phyloP scores from a whole-genome alignment of 2,888 invertebrate genomes.

The Drosophila basisetae region DNA sequence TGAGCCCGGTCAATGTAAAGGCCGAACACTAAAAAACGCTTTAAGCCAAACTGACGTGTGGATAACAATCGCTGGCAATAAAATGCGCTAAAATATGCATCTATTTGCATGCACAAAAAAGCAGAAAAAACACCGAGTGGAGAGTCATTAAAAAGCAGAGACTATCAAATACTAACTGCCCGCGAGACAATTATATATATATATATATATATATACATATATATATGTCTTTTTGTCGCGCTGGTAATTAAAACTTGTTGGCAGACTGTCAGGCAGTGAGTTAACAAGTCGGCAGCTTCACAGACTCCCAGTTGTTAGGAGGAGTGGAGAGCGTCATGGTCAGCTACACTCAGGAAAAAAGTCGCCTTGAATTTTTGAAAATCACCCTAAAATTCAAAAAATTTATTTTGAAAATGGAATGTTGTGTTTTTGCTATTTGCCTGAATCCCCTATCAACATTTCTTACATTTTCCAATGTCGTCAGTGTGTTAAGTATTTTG shows the following conservation, averaged over 20 bases:
- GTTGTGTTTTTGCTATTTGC: not conserved
- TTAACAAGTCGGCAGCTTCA: slow-evolving; percentile 80
- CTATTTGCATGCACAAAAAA: slow-evolving; percentile 46
- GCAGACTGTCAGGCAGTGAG: slow-evolving; percentile 80
- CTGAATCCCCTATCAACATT: not conserved
- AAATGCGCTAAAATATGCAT: slow-evolving; percentile 57
- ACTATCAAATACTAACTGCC: slow-evolving; percentile 73
- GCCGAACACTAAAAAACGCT: slow-evolving; percentile 21
- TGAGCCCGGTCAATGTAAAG: not conserved
- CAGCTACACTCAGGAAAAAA: not conserved
- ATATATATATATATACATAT: not conserved
- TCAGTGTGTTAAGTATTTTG: not conserved
- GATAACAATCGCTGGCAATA: slow-evolving; percentile 67
- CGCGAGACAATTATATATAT: slow-evolving; percentile 40
- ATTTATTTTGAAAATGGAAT: not conserved
- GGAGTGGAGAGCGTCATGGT: not conserved
- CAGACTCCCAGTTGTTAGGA: slow-evolving; percentile 16
- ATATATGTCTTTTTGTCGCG: slow-evolving; percentile 25
- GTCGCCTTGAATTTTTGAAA: not conserved
- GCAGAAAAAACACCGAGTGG: slow-evolving; percentile 15
- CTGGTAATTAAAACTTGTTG: slow-evolving; percentile 80
- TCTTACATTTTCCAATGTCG: not conserved
- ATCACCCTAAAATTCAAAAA: not conserved
- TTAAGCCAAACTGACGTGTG: slow-evolving; percentile 41
- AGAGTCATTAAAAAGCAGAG: slow-evolving; percentile 71